Conservation (phyloP, 1,140 invertebrate species). For the Colletes latitarsis region DNA sequence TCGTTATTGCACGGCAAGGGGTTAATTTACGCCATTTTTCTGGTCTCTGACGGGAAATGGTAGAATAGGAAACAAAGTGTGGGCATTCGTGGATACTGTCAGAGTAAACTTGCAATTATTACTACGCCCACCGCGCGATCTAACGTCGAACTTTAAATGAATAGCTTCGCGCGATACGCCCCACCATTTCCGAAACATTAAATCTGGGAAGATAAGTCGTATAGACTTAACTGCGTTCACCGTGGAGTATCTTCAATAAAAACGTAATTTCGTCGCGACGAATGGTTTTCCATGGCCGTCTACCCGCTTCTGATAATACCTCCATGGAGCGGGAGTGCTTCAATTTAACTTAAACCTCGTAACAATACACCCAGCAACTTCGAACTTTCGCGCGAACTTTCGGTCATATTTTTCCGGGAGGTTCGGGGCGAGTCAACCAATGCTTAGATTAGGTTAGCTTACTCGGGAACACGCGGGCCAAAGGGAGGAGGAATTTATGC, state of each 20-base stretch:
- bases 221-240: constrained; percentile 2
- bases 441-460: background rate
- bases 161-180: background rate
- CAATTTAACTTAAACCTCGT: constrained; percentile 68
- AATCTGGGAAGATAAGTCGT: constrained; percentile 22
- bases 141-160: background rate
- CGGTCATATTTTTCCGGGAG: constrained; percentile 8
- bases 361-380: constrained; percentile 49
- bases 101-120: background rate
- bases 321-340: constrained; percentile 49
- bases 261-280: constrained; percentile 65
- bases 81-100: too few relatives aligned
- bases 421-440: background rate
- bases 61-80: too few relatives aligned
- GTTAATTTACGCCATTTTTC: too few relatives aligned
- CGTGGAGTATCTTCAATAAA: constrained; percentile 48
- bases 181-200: background rate
- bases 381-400: constrained; percentile 18
- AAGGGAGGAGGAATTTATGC: background rate
- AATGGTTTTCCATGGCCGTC: constrained; percentile 49
- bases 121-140: background rate
- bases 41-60: too few relatives aligned
- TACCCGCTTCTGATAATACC: constrained; percentile 47
- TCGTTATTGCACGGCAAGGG: too few relatives aligned
- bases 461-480: background rate